Base-by-base conservation (phyloP, 2,113 vertebrate genomes). In the Acanthochromis polyacanthus region DNA sequence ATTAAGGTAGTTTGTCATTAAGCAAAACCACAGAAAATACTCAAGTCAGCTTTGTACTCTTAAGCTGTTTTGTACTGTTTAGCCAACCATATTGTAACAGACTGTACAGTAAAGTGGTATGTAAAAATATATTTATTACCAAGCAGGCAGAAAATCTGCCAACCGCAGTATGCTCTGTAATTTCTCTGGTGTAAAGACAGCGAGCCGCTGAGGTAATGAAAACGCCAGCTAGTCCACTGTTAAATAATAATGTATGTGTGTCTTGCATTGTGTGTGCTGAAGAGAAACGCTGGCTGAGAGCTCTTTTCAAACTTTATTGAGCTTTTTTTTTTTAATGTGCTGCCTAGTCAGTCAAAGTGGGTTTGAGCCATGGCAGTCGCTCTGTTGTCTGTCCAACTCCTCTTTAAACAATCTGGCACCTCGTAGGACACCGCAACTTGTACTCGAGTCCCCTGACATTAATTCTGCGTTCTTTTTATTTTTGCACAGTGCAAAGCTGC, bases 221-320 rank as follows among this genome's bases (percentile, higher is more conserved):
- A 87, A 78, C 36, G 76, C 63, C 83, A 69, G 32, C 43, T 15
- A 11, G 53, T 69, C 70, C 65, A 40, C 16, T 52, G 38, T 82
- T 82, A 66, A 48, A 75, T 55, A 50, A 57, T 45, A 72, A 75
- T 76, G 9, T 55, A 82, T 70, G n/a, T 53, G 50, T 51, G 36
- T 50, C 14, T 4, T 28, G 28, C 19, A 36, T 20, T 59, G 51
- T 75, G 57, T 48, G 64, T 32, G 38, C 40, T 69, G 3, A n/a
- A 59, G 23, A 65, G 38, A 57, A 63, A 53, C 11, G 16, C 57
- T 67, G 20, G 28, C 36, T 55, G 55, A 76, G 55, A 79, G 63
- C 30, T 60, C 20, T 61, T 75, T 58, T 23, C 74, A 82, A 82
- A 57, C 69, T 66, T 76, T 60, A n/a, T 16, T 61, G 30, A 50